Evolutionary conservation across 2,888 invertebrate species (phyloP), one percentile per base, ranked within the genome.

Genomic region (Pachymerium ferrugineum): DNA sequence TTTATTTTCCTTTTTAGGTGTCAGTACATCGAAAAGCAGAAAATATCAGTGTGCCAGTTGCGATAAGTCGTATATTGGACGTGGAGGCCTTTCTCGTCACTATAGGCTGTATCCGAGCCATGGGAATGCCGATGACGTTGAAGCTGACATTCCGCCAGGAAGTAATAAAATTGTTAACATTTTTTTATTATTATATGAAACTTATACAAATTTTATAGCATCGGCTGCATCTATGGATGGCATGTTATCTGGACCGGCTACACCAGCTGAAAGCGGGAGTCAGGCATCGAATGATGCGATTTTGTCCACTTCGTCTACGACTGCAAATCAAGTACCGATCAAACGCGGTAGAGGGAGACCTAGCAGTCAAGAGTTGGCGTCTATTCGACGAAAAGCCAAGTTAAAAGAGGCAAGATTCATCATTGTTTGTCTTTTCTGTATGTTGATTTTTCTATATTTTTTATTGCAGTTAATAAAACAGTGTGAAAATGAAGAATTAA

Each of bases 91-190:
- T 83, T 84, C 86, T 22, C 82, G 86, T 74, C 89, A 89, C 80
- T 86, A 88, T 76, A 84, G 86, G 77, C 84, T 87, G 77, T 84
- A 87, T 80, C 89, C 89, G 1, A 85, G 85, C 74, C 89, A 89
- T 79, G 87, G 87, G 77, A 78, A 70, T 54, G 76, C 77, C 2
- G 83, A 80, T 76, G 84, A 81, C 79, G 79, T 76, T 74, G 77
- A 77, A 62, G 74, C 54, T 14, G 72, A 72, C 6, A 54, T 72
- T 1, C n/a, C n/a, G n/a, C 25, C 22, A 25, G 72, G 72, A 76
- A 62, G 68, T 54, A 3, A n/a, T n/a, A 5, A 19, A 73, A 73
- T 2, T 72, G 38, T 8, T 74, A 33, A 33, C 16, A 47, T 73
- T 28, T 28, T 73, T 29, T 35, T 31, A 28, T 22, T 68, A 31